These are phyloP conservation scores for Girardia tigrina DNA, from an alignment of 2,888 invertebrate species.

Conservation along the genomic window DNA sequence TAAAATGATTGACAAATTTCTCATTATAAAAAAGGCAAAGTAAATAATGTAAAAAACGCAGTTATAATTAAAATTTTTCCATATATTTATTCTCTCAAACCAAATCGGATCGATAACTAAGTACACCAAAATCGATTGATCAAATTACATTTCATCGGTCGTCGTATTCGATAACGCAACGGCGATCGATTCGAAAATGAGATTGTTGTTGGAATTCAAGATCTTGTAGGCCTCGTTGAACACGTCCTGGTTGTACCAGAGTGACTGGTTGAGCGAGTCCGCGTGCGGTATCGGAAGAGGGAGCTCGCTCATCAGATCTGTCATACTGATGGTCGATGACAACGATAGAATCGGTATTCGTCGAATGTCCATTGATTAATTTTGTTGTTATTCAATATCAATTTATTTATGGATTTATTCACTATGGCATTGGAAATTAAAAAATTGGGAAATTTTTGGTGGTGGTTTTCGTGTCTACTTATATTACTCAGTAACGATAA, in stretches of 20 bases:
- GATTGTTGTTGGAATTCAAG: not conserved
- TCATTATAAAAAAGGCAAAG: no score
- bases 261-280: not conserved
- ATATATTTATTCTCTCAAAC: no score
- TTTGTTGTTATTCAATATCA: not conserved
- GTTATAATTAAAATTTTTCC: no score
- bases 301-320: constrained; percentile 1
- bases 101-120: no score
- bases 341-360: not conserved
- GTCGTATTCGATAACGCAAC: not conserved
- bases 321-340: constrained; percentile 20
- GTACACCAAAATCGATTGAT: no score
- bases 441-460: no score
- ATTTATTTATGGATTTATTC: not conserved
- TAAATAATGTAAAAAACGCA: no score
- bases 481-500: no score
- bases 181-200: not conserved
- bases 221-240: not conserved
- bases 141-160: constrained; percentile 18
- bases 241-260: not conserved
- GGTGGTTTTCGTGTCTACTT: no score
- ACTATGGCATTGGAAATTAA: no score
- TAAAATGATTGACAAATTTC: no score
- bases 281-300: not conserved
- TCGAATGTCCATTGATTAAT: not conserved